Percentiles rank a stretch among this genome's conserved stretches.
Evolutionary conservation across 2,113 vertebrate genomes (phyloP).

Genomic region (Chlorodrepanis virens): DNA sequence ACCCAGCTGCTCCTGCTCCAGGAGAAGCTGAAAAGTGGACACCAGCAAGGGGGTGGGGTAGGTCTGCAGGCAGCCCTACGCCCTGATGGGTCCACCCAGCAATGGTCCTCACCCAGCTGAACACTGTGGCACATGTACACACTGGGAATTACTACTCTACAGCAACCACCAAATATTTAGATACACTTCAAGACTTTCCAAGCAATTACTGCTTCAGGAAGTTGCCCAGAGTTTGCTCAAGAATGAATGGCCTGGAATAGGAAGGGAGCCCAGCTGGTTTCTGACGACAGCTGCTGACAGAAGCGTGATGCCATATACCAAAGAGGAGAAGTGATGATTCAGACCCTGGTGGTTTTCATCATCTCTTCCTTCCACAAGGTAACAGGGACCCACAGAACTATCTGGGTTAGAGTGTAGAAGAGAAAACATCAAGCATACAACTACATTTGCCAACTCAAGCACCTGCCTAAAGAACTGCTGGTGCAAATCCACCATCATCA

Average conservation of each 20-base stretch:
- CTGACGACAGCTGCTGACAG: conserved; percentile 38
- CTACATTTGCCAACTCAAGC: not conserved
- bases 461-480: not conserved
- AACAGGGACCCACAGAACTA: not conserved
- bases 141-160: not conserved
- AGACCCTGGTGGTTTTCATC: not conserved
- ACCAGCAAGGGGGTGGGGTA: not conserved
- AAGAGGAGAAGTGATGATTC: conserved; percentile 26
- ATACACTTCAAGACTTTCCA: not conserved
- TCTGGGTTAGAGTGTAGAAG: not conserved
- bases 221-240: conserved; percentile 28
- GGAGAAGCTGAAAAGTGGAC: not conserved
- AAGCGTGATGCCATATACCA: not conserved
- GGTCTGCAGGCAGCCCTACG: not conserved
- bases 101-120: not conserved
- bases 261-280: conserved; percentile 7
- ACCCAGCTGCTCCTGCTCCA: not conserved
- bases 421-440: not conserved
- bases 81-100: conserved; percentile 1
- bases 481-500: not conserved
- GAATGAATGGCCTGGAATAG: not conserved
- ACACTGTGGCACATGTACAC: not conserved
- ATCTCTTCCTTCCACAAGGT: not conserved
- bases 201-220: conserved; percentile 7
- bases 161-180: conserved; percentile 57